Evolutionary conservation across 1,140 invertebrate species (phyloP).

Genomic region (Teleopsis dalmanni): DNA sequence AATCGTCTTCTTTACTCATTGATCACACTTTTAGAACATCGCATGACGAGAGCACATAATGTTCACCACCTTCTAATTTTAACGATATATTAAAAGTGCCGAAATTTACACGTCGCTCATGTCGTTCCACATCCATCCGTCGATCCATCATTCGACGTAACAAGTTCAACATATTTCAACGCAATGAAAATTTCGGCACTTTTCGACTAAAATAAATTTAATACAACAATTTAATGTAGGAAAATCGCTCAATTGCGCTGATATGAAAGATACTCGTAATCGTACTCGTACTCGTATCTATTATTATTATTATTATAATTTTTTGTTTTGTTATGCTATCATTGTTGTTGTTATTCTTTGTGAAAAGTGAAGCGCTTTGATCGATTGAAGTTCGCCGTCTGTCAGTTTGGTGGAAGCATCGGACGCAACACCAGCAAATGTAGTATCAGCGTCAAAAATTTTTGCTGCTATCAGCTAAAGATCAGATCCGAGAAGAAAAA

Average conservation of each 20-base stretch:
- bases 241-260: not conserved
- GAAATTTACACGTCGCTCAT: conserved; percentile 6
- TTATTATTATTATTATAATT: conserved; percentile 1
- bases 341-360: not conserved
- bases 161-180: too few species aligned
- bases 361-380: too few species aligned
- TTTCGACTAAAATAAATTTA: too few species aligned
- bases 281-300: not conserved
- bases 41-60: too few species aligned
- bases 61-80: too few species aligned
- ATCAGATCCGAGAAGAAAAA: not conserved
- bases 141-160: conserved; percentile 3
- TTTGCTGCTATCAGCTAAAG: conserved; percentile 9
- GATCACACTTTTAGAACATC: too few species aligned
- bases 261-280: not conserved
- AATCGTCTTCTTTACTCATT: too few species aligned
- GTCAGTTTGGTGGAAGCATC: conserved; percentile 27
- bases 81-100: conserved; percentile 8
- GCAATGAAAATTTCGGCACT: too few species aligned
- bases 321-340: not conserved
- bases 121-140: not conserved
- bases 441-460: conserved; percentile 1
- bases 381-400: conserved; percentile 43
- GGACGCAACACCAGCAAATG: not conserved
- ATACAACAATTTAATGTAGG: not conserved